Evolutionary conservation across 1,140 invertebrate genomes (phyloP).

Genomic region (Cherax destructor): DNA sequence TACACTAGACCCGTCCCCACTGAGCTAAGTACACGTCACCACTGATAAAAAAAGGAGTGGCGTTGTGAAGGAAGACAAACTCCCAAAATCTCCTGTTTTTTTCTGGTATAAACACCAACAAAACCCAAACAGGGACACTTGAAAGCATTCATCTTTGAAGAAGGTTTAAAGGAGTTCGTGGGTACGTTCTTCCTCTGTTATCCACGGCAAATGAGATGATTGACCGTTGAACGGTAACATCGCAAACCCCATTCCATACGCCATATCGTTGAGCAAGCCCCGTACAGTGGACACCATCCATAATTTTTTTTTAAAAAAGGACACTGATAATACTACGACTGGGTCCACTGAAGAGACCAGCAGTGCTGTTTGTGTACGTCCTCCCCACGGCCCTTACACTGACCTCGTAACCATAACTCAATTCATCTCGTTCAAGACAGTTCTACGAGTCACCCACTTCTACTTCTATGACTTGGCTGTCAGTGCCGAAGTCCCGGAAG

Average conservation of each 20-base stretch:
- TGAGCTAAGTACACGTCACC: no score
- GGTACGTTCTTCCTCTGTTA: slow-evolving; percentile 63
- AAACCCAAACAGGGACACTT: slow-evolving; percentile 24
- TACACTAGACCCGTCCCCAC: no score
- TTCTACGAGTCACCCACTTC: slow-evolving; percentile 44
- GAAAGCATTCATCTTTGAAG: slow-evolving; percentile 61
- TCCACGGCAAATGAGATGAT: neutral
- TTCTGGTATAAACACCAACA: slow-evolving; percentile 53
- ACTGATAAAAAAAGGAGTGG: no score
- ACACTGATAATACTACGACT: neutral
- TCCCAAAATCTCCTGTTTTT: slow-evolving; percentile 50
- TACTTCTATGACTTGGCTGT: slow-evolving; percentile 66
- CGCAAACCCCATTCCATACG: slow-evolving; percentile 37
- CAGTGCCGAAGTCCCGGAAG: slow-evolving; percentile 1
- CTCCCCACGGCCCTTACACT: slow-evolving; percentile 59
- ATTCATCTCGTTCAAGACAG: slow-evolving; percentile 47
- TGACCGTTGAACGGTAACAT: neutral
- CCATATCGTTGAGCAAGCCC: slow-evolving; percentile 42
- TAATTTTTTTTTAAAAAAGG: slow-evolving; percentile 38
- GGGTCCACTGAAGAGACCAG: neutral
- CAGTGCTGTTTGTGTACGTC: slow-evolving; percentile 56
- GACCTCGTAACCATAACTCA: slow-evolving; percentile 36
- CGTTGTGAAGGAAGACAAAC: slow-evolving; percentile 8
- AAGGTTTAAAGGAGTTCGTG: slow-evolving; percentile 56
- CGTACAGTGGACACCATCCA: neutral